These are phyloP conservation scores for Microdon myrmicae DNA, from an alignment of 2,888 invertebrate species.

Conservation along the genomic window DNA sequence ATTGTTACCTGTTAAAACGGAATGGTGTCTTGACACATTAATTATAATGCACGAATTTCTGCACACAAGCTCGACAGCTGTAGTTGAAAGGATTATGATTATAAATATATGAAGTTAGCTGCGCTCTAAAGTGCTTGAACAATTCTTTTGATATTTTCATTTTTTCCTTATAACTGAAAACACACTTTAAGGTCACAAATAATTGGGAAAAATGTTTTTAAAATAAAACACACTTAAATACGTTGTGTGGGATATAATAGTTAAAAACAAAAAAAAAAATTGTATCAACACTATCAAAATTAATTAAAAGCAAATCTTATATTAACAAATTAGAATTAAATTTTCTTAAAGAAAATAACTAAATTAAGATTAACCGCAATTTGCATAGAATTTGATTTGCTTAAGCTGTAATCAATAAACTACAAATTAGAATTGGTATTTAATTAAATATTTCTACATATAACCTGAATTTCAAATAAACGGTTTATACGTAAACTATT, in stretches of 20 bases:
- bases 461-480: slow-evolving; percentile 12
- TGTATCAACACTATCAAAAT: slow-evolving; percentile 35
- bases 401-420: slow-evolving; percentile 50
- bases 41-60: no score
- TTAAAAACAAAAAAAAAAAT: slow-evolving; percentile 37
- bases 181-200: slow-evolving; percentile 67
- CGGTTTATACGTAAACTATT: slow-evolving; percentile 16
- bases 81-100: no score
- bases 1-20: no score
- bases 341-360: slow-evolving; percentile 13
- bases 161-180: slow-evolving; percentile 56
- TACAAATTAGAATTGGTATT: no score
- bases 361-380: slow-evolving; percentile 36
- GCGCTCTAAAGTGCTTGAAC: no score
- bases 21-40: no score
- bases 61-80: no score
- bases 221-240: slow-evolving; percentile 48
- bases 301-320: slow-evolving; percentile 18
- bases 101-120: no score
- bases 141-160: slow-evolving; percentile 7
- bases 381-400: slow-evolving; percentile 49
- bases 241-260: slow-evolving; percentile 42
- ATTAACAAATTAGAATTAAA: slow-evolving; percentile 29
- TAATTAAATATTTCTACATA: no score
- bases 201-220: slow-evolving; percentile 66